phyloP scores from a whole-genome alignment of 2,888 invertebrate genomes.

The Latheticus oryzae region DNA sequence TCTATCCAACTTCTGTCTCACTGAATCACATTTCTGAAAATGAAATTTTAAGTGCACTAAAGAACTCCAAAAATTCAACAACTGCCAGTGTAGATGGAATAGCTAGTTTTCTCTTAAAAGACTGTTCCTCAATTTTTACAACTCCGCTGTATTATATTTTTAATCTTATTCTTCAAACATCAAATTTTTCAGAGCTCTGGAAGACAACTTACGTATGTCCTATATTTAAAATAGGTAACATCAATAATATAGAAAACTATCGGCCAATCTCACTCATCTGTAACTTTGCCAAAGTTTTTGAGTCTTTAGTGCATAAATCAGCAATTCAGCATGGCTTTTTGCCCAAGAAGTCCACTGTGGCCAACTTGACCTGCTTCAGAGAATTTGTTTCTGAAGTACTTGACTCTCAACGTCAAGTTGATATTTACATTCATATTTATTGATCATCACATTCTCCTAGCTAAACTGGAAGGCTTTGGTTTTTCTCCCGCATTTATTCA shows the following conservation, averaged over 20 bases:
- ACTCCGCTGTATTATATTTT: not conserved
- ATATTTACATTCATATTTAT: not conserved
- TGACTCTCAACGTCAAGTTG: not conserved
- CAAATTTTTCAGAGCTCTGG: not conserved
- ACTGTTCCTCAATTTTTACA: constrained; percentile 1
- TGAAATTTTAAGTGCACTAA: not conserved
- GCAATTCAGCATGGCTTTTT: not conserved
- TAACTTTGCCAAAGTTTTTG: constrained; percentile 1
- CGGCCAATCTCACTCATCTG: not conserved
- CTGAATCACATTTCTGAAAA: not conserved
- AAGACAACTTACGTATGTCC: not conserved
- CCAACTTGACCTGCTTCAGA: not conserved
- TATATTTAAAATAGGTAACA: constrained; percentile 1
- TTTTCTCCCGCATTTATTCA: not conserved
- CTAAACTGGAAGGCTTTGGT: not conserved
- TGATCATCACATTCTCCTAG: no score
- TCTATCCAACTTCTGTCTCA: no score
- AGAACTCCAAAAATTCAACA: not conserved
- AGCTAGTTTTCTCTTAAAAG: constrained; percentile 2
- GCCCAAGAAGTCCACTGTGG: no score
- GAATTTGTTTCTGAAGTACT: not conserved
- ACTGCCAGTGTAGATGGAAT: not conserved
- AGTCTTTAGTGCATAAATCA: not conserved
- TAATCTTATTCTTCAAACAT: not conserved
- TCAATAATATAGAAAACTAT: not conserved